A percentile compares a stretch with the other conserved stretches of the same genome.
Evolutionary conservation across 2,113 vertebrate species (phyloP).

Genomic region (Mixornis gularis): DNA sequence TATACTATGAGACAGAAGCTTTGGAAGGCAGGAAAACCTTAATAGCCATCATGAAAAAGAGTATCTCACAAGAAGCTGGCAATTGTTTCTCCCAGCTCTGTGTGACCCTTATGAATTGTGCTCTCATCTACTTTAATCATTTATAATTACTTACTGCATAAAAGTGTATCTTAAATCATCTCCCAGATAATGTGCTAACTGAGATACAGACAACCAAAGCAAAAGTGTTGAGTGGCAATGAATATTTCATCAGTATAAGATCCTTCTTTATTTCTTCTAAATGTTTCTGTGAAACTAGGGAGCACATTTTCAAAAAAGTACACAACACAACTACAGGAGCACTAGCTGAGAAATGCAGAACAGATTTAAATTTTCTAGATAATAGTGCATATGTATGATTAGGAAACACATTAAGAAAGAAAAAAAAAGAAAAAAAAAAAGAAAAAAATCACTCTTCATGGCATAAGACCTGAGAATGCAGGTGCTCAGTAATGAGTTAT

Average conservation of each 20-base stretch:
- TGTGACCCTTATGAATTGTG: conserved; percentile 24
- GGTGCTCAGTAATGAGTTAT: background rate
- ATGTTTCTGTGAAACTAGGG: background rate
- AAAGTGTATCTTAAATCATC: conserved; percentile 20
- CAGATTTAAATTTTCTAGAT: background rate
- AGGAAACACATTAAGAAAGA: background rate
- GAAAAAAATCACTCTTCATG: background rate
- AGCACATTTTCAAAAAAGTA: background rate
- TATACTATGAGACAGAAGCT: background rate
- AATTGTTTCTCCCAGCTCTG: background rate
- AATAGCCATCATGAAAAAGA: background rate
- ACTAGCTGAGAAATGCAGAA: background rate
- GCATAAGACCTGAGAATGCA: background rate
- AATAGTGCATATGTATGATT: background rate
- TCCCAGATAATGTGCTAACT: background rate
- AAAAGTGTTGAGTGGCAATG: conserved; percentile 4
- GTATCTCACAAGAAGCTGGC: background rate
- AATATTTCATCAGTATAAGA: conserved; percentile 16
- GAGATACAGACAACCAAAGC: background rate
- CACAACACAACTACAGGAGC: background rate
- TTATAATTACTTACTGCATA: conserved; percentile 42
- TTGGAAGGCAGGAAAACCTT: background rate
- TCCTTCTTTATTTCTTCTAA: background rate
- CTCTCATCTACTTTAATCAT: conserved; percentile 9
- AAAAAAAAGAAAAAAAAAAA: background rate